Evolutionary conservation across 1,140 invertebrate genomes (phyloP), one percentile per base, ranked within the genome.

Genomic region (Cyclina sinensis): DNA sequence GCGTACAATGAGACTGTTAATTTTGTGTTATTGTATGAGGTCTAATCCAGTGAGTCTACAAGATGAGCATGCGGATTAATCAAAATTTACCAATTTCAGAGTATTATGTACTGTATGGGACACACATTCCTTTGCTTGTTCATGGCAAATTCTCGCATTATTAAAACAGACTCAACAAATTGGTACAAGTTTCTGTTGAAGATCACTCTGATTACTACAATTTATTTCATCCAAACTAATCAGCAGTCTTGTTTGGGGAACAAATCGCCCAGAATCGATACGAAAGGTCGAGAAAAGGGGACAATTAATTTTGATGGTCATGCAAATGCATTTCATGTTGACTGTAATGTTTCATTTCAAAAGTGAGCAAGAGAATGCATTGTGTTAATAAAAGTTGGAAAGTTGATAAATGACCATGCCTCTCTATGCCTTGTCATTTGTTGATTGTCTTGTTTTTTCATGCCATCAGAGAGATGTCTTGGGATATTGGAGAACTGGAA

Each of bases 131-230:
- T 39, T 32, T 35, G 43, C 82, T 51, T 73, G 68, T 84, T 70
- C n/a, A 18, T 32, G 30, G 48, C 24, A 84, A 70, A 84, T 84
- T 84, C 32, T 68, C 30, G 7, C 51, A 35, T 84, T 84, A 84
- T 84, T 84, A 84, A 84, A 84, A 84, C 68, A 84, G 62, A 57
- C 59, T 65, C 82, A 84, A 84, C 68, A 84, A 84, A 84, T 84
- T 84, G 82, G 54, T 84, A 84, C 82, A 84, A 84, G 82, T 48
- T 65, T n/a, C 46, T 54, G 54, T 73, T 73, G 39, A 84, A 74
- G 82, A 70, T 51, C 24, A 21, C 11, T 73, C 32, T 73, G 82
- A 84, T 84, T 84, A 51, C 46, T 84, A 48, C 82, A 84, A 84
- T 84, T 84, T 84, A 84, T 84, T 84, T 84, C 39, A 46, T 84